phyloP scores from a whole-genome alignment of 2,888 invertebrate species.

The Dioctria linearis region DNA sequence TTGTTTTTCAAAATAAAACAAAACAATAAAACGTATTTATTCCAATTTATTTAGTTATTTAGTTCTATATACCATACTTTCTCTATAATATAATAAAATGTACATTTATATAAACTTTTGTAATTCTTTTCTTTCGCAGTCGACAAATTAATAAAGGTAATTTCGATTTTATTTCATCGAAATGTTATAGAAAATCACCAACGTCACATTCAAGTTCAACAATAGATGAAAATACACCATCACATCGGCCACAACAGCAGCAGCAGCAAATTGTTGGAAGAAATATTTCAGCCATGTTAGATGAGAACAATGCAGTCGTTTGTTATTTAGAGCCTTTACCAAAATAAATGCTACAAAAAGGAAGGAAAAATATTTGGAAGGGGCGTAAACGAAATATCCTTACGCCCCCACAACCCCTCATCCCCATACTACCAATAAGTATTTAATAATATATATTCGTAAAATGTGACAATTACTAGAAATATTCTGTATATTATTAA shows the following conservation, averaged over 20 bases:
- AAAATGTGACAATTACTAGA: constrained; percentile 50
- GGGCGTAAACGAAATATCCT: background rate
- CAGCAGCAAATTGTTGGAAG: constrained; percentile 64
- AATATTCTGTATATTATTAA: constrained; percentile 17
- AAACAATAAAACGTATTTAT: too few species aligned
- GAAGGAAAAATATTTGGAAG: background rate
- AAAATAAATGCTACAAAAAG: constrained; percentile 62
- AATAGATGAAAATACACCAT: constrained; percentile 43
- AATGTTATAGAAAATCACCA: constrained; percentile 60
- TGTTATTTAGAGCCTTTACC: constrained; percentile 84
- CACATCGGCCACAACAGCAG: constrained; percentile 46
- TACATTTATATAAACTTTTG: too few species aligned
- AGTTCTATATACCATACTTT: too few species aligned
- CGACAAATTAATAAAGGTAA: constrained; percentile 17
- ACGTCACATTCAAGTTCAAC: constrained; percentile 61
- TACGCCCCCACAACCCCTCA: background rate
- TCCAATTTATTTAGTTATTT: too few species aligned
- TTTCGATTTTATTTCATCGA: constrained; percentile 44
- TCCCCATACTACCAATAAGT: constrained; percentile 3
- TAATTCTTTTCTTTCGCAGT: constrained; percentile 15
- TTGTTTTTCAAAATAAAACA: too few species aligned
- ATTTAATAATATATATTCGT: constrained; percentile 36
- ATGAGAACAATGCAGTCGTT: constrained; percentile 88
- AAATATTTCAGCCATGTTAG: constrained; percentile 80
- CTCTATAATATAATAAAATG: too few species aligned